These are phyloP conservation scores for Pseudochirops cupreus DNA, from an alignment of 2,797 vertebrate genomes.

Conservation along the genomic window DNA sequence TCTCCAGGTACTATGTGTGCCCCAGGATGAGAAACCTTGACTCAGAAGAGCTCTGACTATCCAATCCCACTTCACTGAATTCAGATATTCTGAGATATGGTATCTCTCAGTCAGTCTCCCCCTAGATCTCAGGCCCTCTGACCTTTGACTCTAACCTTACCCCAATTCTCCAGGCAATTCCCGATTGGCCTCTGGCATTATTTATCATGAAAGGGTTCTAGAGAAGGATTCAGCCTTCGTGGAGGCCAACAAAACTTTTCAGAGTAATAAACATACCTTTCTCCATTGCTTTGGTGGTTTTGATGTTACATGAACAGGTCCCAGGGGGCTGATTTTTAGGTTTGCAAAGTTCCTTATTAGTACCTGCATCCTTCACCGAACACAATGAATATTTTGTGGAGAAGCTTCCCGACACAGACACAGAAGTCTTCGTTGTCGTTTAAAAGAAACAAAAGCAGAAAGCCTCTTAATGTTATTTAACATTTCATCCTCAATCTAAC, in stretches of 20 bases:
- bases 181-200: background rate
- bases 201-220: background rate
- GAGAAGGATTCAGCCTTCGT: background rate
- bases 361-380: slow-evolving; percentile 77
- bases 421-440: slow-evolving; percentile 63
- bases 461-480: background rate
- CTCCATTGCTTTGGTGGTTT: slow-evolving; percentile 31
- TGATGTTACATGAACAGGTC: slow-evolving; percentile 82
- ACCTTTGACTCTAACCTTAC: background rate
- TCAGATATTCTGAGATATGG: background rate
- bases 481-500: background rate
- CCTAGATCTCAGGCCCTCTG: background rate
- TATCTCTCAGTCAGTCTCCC: background rate
- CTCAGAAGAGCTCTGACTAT: background rate
- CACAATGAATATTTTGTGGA: slow-evolving; percentile 75
- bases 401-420: slow-evolving; percentile 71
- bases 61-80: background rate
- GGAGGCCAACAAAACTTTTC: slow-evolving; percentile 12
- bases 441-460: slow-evolving; percentile 49
- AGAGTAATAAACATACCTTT: slow-evolving; percentile 78
- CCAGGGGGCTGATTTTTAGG: slow-evolving; percentile 53
- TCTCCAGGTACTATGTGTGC: background rate
- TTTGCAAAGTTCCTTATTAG: slow-evolving; percentile 78
- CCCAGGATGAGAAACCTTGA: background rate
- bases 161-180: background rate